Percentiles rank a stretch among this genome's conserved stretches.
phyloP scores from a whole-genome alignment of 1,140 invertebrate species.

The Apolygus lucorum region DNA sequence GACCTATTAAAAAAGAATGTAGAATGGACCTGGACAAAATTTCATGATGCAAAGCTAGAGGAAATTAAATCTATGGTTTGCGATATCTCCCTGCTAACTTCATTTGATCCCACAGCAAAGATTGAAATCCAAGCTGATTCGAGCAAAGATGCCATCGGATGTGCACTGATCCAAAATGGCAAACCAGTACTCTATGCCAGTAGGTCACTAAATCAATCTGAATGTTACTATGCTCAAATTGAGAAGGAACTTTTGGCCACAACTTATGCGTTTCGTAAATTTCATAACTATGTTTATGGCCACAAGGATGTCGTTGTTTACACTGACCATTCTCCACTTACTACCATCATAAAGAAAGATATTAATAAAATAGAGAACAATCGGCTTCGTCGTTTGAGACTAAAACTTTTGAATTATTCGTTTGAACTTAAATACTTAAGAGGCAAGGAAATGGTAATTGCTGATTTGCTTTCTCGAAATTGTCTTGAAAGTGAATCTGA shows the following conservation, averaged over 20 bases:
- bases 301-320: slow-evolving; percentile 20
- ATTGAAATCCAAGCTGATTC: slow-evolving; percentile 26
- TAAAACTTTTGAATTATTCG: slow-evolving; percentile 35
- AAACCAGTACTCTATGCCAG: slow-evolving; percentile 38
- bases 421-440: slow-evolving; percentile 36
- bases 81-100: slow-evolving; percentile 28
- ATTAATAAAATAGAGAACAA: slow-evolving; percentile 39
- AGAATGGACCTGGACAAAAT: slow-evolving; percentile 35
- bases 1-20: slow-evolving; percentile 39
- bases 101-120: slow-evolving; percentile 32
- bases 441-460: slow-evolving; percentile 41
- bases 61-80: slow-evolving; percentile 36
- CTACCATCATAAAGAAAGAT: slow-evolving; percentile 38
- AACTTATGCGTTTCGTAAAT: slow-evolving; percentile 31
- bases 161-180: slow-evolving; percentile 32
- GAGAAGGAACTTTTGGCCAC: slow-evolving; percentile 32
- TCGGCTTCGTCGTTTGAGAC: too few relatives aligned
- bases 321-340: slow-evolving; percentile 33
- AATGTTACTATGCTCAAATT: slow-evolving; percentile 33
- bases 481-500: slow-evolving; percentile 33
- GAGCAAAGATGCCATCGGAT: slow-evolving; percentile 27
- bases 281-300: slow-evolving; percentile 34
- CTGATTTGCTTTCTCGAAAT: slow-evolving; percentile 40
- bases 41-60: slow-evolving; percentile 36
- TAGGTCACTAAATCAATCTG: slow-evolving; percentile 30